A percentile compares a stretch with the other conserved stretches of the same genome.
Conservation (phyloP, 1,140 invertebrate genomes). For the Papilio glaucus region DNA sequence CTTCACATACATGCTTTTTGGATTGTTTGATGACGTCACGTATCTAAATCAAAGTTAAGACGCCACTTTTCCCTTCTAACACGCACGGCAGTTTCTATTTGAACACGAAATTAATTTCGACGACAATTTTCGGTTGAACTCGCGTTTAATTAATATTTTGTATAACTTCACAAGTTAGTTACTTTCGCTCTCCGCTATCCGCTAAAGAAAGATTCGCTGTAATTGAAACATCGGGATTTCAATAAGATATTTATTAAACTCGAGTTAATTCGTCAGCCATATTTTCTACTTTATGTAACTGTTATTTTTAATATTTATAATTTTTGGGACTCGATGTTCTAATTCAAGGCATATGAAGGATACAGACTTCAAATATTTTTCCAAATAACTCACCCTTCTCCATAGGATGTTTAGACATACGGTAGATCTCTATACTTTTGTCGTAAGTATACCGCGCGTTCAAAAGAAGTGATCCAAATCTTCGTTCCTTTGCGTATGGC, state of each 20-base stretch:
- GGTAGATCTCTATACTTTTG: no score
- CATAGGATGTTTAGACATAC: no score
- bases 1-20: no score
- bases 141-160: slow-evolving; percentile 24
- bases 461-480: no score
- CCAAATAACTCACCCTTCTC: no score
- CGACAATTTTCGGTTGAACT: slow-evolving; percentile 6
- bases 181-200: background rate
- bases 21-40: background rate
- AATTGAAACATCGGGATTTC: background rate
- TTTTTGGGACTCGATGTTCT: no score
- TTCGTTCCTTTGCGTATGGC: no score
- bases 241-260: slow-evolving; percentile 9
- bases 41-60: background rate
- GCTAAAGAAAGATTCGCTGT: background rate
- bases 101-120: slow-evolving; percentile 17
- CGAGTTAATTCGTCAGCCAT: slow-evolving; percentile 7
- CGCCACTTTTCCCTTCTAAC: background rate
- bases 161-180: slow-evolving; percentile 16
- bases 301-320: no score
- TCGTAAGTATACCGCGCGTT: no score
- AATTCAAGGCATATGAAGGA: no score
- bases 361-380: no score
- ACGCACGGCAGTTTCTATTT: background rate
- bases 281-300: no score